Percentiles rank a stretch among this genome's conserved stretches.
Conservation (phyloP, 2,888 invertebrate genomes). For the Drosophila neoperkinsi region DNA sequence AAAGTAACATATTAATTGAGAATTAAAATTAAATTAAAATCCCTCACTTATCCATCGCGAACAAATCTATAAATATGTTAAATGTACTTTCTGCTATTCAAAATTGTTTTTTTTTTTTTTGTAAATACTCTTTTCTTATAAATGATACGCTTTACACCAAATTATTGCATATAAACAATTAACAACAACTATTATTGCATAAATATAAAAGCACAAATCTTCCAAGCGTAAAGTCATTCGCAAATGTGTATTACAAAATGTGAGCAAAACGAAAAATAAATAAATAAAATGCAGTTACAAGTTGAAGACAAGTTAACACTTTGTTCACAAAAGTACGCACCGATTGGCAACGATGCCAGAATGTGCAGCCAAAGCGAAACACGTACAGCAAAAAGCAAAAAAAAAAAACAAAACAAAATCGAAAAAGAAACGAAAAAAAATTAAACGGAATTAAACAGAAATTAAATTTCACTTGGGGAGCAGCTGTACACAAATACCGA, state of each 20-base stretch:
- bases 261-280: neutral
- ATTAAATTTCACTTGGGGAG: constrained; percentile 67
- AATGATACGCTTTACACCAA: too few species aligned
- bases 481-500: constrained; percentile 45
- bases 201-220: constrained; percentile 8
- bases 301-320: constrained; percentile 55
- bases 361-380: constrained; percentile 34
- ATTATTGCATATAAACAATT: neutral
- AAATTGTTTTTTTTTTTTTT: too few species aligned
- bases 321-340: constrained; percentile 61
- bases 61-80: too few species aligned
- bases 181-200: constrained; percentile 8
- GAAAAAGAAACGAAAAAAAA: constrained; percentile 9
- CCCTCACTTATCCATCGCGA: too few species aligned
- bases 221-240: constrained; percentile 19
- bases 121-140: too few species aligned
- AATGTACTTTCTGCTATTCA: too few species aligned
- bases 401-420: neutral
- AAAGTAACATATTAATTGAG: too few species aligned
- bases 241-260: constrained; percentile 31
- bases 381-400: constrained; percentile 7
- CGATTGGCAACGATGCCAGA: constrained; percentile 64
- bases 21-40: too few species aligned
- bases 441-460: constrained; percentile 49
- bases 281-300: constrained; percentile 15